Evolutionary conservation across 2,888 invertebrate genomes (phyloP), one percentile per base, ranked within the genome.

Genomic region (Theretra japonica): DNA sequence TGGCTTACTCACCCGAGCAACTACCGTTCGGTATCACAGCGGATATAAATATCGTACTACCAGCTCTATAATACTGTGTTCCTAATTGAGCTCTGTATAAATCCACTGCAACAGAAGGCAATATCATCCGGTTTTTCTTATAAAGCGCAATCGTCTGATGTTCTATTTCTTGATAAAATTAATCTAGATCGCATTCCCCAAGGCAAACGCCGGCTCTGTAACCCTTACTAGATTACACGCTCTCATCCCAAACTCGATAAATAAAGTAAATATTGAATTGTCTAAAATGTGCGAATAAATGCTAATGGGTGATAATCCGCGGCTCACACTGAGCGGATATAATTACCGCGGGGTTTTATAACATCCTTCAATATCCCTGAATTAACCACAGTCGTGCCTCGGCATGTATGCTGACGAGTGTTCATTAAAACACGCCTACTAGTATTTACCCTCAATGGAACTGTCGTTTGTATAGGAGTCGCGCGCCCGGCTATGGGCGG

Each of bases 201-300:
- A 17, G 53, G 53, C 41, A 11, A 41, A 41, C 41, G 41, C 11
- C 53, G 53, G 53, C n/a, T 53, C 53, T n/a, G 53, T 17, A 17
- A n/a, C 53, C 53, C 53, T n/a, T 53, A 53, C 53, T n/a, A 53
- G 53, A n/a, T 17, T 17, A 5, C 53, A 53, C 53, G 41, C 41
- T 41, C 41, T 41, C 17, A n/a, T 53, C n/a, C n/a, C 53, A 7
- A 53, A n/a, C 53, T n/a, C 53, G 7, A n/a, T 21, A 4, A n/a
- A 21, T 11, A 48, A 48, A 48, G 41, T 65, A 65, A 65, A 65
- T 65, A 65, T 65, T 65, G 23, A 65, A 15, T 48, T 17, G 41
- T 17, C 19, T 60, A 17, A 65, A 65, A 48, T 17, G 23, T 48
- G 23, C 48, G 25, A 25, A 48, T 65, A 65, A 48, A 65, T 65